phyloP scores from a whole-genome alignment of 1,140 invertebrate species.

The Lasaia peninsularis region DNA sequence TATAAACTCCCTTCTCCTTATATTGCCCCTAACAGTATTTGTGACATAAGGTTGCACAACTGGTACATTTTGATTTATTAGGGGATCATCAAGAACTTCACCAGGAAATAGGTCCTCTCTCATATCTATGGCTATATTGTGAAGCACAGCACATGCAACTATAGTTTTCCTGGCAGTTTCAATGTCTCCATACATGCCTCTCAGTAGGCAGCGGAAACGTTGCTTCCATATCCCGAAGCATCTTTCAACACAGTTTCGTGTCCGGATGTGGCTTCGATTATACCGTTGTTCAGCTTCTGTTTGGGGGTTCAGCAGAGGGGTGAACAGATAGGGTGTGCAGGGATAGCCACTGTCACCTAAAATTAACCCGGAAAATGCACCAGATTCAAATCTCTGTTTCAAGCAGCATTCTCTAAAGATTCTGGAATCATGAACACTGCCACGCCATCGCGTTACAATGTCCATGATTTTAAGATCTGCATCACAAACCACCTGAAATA shows the following conservation, averaged over 20 bases:
- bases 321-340: slow-evolving; percentile 20
- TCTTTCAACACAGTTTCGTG: slow-evolving; percentile 14
- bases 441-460: neutral
- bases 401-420: slow-evolving; percentile 16
- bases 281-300: slow-evolving; percentile 16
- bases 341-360: slow-evolving; percentile 23
- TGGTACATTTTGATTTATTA: neutral
- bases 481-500: slow-evolving; percentile 20
- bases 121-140: slow-evolving; percentile 14
- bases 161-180: slow-evolving; percentile 13
- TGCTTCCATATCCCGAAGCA: slow-evolving; percentile 21
- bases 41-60: neutral
- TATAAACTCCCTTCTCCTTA: neutral
- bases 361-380: slow-evolving; percentile 26
- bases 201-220: slow-evolving; percentile 11
- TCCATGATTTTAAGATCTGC: slow-evolving; percentile 35
- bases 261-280: slow-evolving; percentile 18
- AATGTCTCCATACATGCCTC: slow-evolving; percentile 11
- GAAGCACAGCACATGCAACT: slow-evolving; percentile 16
- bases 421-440: slow-evolving; percentile 10
- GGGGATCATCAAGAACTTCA: neutral
- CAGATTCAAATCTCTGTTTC: slow-evolving; percentile 23
- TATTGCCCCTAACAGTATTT: neutral
- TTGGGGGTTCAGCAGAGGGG: slow-evolving; percentile 11
- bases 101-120: neutral